phyloP scores from a whole-genome alignment of 2,888 invertebrate species.

The Anthoptus insignis region DNA sequence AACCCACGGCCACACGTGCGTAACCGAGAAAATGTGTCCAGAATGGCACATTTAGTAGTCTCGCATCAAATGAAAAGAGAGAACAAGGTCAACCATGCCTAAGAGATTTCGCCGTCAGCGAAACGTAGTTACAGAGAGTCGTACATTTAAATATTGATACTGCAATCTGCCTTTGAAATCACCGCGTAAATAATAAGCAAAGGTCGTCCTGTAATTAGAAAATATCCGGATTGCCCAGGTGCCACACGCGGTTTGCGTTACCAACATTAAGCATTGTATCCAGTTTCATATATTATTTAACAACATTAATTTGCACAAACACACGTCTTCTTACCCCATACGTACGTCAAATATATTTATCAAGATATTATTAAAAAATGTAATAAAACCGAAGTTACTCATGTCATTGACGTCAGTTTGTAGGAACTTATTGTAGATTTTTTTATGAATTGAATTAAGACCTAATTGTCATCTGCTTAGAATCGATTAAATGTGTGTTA shows the following conservation, averaged over 20 bases:
- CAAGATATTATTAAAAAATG: too few species aligned
- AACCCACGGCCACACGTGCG: not conserved
- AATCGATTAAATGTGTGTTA: too few species aligned
- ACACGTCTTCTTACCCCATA: too few species aligned
- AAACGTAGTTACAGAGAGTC: conserved; percentile 28
- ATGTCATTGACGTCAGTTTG: too few species aligned
- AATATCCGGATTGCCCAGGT: conserved; percentile 21
- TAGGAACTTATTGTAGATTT: too few species aligned
- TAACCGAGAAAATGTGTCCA: conserved; percentile 16
- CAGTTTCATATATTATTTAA: not conserved
- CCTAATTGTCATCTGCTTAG: too few species aligned
- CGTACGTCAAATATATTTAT: too few species aligned
- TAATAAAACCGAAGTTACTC: too few species aligned
- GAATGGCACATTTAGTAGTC: conserved; percentile 30
- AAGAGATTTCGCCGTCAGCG: conserved; percentile 32
- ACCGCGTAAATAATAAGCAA: conserved; percentile 48
- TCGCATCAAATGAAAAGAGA: conserved; percentile 26
- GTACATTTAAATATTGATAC: conserved; percentile 72
- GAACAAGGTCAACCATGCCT: conserved; percentile 32
- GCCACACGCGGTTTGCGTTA: conserved; percentile 11
- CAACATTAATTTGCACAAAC: too few species aligned
- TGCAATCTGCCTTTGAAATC: conserved; percentile 64
- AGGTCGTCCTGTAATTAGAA: conserved; percentile 47
- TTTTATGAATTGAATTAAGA: too few species aligned
- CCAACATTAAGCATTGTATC: not conserved